Evolutionary conservation across 2,888 invertebrate genomes (phyloP), one percentile per base, ranked within the genome.

Genomic region (Drosophila fungiperda): DNA sequence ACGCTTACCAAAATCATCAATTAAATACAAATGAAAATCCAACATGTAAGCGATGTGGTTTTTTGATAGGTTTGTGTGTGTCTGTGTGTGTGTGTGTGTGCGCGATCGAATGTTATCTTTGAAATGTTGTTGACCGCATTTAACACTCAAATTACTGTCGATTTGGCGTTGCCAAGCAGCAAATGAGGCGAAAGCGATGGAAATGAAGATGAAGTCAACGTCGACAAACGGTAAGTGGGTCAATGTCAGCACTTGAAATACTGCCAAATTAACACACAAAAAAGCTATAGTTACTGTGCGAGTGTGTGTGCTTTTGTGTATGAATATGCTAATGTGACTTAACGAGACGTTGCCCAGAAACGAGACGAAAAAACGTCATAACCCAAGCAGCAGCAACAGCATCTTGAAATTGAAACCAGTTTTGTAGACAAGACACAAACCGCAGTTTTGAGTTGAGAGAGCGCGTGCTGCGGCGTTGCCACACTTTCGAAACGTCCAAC

Each of bases 221-320:
- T 79, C 78, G 87, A 76, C 74, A 77, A 80, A 68, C 73, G 55
- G 33, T 70, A 91, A 80, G 72, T 90, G 88, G 90, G 91, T 90
- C 90, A 90, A 90, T 91, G 90, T 90, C 90, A 91, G 83, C 85
- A 71, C 69, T 79, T 89, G 73, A 89, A 89, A 84, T 89, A 78
- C 85, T 76, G 83, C 88, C 85, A 85, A 85, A 89, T 85, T 85
- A 85, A 89, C 88, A 83, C 70, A 73, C 63, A 70, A 73, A 60
- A 70, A 55, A 63, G 33, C 12, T n/a, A 33, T 17, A 36, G 5
- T 32, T 20, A 29, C 29, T 45, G 20, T 23, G 32, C 23, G 54
- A 49, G 42, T 33, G 48, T 49, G 35, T 50, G 68, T 29, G 49
- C 48, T 50, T 45, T 32, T 58, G 48, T 33, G 26, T 33, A n/a